These are phyloP conservation scores for Papilio gigon DNA, from an alignment of 2,888 invertebrate genomes.

Conservation along the genomic window DNA sequence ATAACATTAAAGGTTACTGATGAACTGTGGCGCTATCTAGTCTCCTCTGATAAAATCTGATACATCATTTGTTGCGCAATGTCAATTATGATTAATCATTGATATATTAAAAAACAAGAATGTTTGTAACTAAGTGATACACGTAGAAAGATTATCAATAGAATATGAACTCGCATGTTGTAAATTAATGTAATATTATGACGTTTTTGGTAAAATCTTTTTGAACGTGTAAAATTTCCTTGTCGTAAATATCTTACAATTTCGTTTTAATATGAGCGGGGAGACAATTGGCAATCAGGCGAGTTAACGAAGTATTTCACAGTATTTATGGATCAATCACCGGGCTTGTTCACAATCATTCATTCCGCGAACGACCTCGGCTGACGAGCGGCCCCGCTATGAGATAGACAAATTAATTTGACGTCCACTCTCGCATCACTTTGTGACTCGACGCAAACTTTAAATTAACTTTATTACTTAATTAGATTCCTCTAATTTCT, in stretches of 20 bases:
- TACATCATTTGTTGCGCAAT: not conserved
- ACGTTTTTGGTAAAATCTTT: not conserved
- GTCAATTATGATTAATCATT: too few relatives aligned
- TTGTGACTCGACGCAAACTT: conserved; percentile 28
- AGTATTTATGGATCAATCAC: conserved; percentile 57
- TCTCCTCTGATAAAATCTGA: not conserved
- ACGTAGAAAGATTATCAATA: too few relatives aligned
- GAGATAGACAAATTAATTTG: conserved; percentile 37
- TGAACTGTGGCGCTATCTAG: not conserved
- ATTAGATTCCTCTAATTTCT: conserved; percentile 28
- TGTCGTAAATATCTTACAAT: conserved; percentile 30
- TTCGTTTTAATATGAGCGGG: conserved; percentile 37
- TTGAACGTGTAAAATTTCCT: conserved; percentile 3
- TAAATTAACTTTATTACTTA: conserved; percentile 37
- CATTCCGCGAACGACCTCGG: conserved; percentile 50
- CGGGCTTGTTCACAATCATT: conserved; percentile 61
- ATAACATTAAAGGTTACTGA: not conserved
- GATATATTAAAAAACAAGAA: too few relatives aligned
- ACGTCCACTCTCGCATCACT: conserved; percentile 33
- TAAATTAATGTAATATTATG: not conserved
- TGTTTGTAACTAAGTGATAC: too few relatives aligned
- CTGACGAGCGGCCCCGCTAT: conserved; percentile 4
- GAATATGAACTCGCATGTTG: not conserved
- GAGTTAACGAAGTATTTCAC: conserved; percentile 57
- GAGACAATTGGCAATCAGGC: conserved; percentile 52